phyloP scores from a whole-genome alignment of 2,888 invertebrate genomes.

The Latheticus oryzae region DNA sequence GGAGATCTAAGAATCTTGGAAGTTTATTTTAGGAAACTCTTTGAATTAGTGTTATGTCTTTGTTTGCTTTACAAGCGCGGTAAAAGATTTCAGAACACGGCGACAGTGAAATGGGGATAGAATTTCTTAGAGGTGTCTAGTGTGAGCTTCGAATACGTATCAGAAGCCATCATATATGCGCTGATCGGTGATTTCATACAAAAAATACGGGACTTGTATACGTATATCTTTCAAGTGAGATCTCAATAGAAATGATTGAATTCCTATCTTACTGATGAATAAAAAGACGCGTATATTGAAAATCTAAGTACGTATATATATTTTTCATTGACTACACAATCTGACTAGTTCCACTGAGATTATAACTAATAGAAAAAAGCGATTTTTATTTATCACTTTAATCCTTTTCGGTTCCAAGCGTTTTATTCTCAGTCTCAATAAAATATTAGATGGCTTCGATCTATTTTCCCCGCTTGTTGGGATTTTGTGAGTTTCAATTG shows the following conservation, averaged over 20 bases:
- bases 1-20: no score
- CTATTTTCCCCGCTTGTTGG: no score
- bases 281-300: no score
- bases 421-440: no score
- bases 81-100: conserved; percentile 17
- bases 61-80: conserved; percentile 5
- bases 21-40: conserved; percentile 5
- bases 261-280: conserved; percentile 10
- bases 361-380: no score
- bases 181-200: conserved; percentile 31
- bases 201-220: conserved; percentile 22
- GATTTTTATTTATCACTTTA: no score
- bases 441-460: no score
- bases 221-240: conserved; percentile 26
- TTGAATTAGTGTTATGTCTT: conserved; percentile 17
- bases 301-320: no score
- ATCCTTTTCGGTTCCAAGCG: no score
- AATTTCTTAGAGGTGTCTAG: conserved; percentile 26
- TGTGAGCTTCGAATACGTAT: conserved; percentile 30
- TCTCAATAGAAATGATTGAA: conserved; percentile 28
- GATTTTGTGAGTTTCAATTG: no score
- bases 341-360: no score
- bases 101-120: conserved; percentile 27
- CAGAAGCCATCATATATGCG: conserved; percentile 24
- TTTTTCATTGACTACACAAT: no score